These are phyloP conservation scores for Xestia c-nigrum DNA, from an alignment of 2,888 invertebrate genomes.

Conservation along the genomic window DNA sequence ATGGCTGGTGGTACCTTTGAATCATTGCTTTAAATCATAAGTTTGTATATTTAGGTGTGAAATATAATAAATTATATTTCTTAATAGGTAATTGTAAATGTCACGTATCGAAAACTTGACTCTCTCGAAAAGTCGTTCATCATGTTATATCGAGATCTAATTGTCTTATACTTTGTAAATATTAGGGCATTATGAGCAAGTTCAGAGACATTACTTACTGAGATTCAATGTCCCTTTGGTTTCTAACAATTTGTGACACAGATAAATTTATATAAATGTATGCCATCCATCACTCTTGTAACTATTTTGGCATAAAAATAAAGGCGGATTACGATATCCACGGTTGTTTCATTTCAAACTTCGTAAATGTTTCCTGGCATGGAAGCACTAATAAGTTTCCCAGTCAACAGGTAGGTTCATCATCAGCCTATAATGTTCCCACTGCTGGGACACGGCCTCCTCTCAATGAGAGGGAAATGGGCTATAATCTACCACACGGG, in stretches of 20 bases:
- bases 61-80: slow-evolving; percentile 59
- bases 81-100: slow-evolving; percentile 45
- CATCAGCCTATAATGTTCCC: too few relatives aligned
- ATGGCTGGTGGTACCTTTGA: slow-evolving; percentile 50
- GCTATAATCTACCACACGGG: too few relatives aligned
- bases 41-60: slow-evolving; percentile 54
- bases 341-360: slow-evolving; percentile 35
- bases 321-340: slow-evolving; percentile 70
- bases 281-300: slow-evolving; percentile 71
- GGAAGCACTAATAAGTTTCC: neutral
- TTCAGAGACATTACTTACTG: slow-evolving; percentile 43
- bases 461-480: too few relatives aligned
- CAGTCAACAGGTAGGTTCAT: neutral
- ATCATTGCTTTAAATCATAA: slow-evolving; percentile 56
- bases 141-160: slow-evolving; percentile 39
- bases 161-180: slow-evolving; percentile 67
- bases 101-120: slow-evolving; percentile 27
- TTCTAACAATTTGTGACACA: slow-evolving; percentile 50
- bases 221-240: slow-evolving; percentile 50
- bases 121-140: slow-evolving; percentile 31
- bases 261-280: slow-evolving; percentile 59
- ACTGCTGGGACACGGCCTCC: too few relatives aligned
- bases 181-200: slow-evolving; percentile 60
- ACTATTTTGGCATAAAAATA: slow-evolving; percentile 78
- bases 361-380: neutral